A percentile compares a stretch with the other conserved stretches of the same genome.
Conservation (phyloP, 2,113 vertebrate genomes). For the Montifringilla adamsi region DNA sequence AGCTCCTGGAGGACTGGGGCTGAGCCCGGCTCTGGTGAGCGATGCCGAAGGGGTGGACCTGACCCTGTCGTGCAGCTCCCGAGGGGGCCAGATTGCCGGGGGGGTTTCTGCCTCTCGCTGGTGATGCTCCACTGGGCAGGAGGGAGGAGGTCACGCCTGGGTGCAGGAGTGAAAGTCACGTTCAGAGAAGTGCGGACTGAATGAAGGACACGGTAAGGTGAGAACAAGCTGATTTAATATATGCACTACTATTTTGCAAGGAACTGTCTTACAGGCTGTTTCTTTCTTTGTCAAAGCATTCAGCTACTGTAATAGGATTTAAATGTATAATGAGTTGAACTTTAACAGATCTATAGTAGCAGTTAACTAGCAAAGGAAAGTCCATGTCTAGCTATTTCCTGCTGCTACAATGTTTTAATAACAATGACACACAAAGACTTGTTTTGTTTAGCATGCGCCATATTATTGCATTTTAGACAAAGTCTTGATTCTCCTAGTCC, state of each 20-base stretch:
- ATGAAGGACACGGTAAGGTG: background rate
- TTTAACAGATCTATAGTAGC: background rate
- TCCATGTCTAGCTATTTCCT: conserved; percentile 17
- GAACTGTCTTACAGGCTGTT: background rate
- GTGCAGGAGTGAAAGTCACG: background rate
- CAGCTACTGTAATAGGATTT: background rate
- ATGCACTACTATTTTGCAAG: background rate
- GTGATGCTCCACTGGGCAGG: background rate
- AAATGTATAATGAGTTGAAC: conserved; percentile 15
- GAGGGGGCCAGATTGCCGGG: accelerated
- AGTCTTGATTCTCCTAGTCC: conserved; percentile 29
- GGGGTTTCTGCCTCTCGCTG: background rate
- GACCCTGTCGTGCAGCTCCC: background rate
- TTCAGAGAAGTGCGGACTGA: background rate
- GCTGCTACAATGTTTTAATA: conserved; percentile 50
- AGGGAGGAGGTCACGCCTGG: background rate
- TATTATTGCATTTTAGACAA: conserved; percentile 39
- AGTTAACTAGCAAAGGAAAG: conserved; percentile 14
- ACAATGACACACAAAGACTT: conserved; percentile 35
- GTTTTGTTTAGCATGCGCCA: conserved; percentile 21
- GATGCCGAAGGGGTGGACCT: background rate
- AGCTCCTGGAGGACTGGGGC: background rate
- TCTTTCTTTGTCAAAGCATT: background rate
- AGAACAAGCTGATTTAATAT: background rate
- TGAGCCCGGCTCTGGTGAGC: background rate